A percentile compares a stretch with the other conserved stretches of the same genome.
Conservation (phyloP, 1,140 invertebrate species). For the Venustaconcha ellipsiformis region DNA sequence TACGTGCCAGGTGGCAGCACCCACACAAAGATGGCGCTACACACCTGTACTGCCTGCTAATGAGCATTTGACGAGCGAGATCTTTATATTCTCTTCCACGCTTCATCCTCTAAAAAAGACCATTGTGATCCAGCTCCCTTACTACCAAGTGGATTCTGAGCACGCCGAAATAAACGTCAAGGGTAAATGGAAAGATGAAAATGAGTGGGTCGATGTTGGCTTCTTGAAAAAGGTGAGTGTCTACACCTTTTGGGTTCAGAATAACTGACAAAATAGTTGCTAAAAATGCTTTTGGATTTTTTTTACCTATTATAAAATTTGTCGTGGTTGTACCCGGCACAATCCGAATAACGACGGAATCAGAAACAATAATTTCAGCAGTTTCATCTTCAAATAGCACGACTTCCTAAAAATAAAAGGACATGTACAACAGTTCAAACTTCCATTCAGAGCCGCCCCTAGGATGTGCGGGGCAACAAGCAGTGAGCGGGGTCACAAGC, state of each 20-base stretch:
- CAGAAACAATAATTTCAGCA: too few relatives aligned
- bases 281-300: too few relatives aligned
- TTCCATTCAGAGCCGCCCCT: too few relatives aligned
- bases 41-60: slow-evolving; percentile 38
- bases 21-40: slow-evolving; percentile 49
- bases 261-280: neutral
- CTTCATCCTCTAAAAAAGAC: slow-evolving; percentile 45
- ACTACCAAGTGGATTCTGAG: slow-evolving; percentile 43
- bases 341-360: too few relatives aligned
- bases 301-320: too few relatives aligned
- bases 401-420: too few relatives aligned
- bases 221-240: slow-evolving; percentile 50
- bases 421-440: too few relatives aligned
- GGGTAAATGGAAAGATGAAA: slow-evolving; percentile 54
- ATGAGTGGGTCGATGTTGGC: slow-evolving; percentile 56
- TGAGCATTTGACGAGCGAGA: slow-evolving; percentile 55
- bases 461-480: too few relatives aligned
- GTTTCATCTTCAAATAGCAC: too few relatives aligned
- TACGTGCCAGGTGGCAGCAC: slow-evolving; percentile 50
- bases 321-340: too few relatives aligned
- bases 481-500: too few relatives aligned
- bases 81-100: slow-evolving; percentile 43
- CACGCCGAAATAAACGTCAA: slow-evolving; percentile 56
- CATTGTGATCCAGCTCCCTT: slow-evolving; percentile 52
- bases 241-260: neutral